Evolutionary conservation across 2,888 invertebrate genomes (phyloP), one percentile per base, ranked within the genome.

Genomic region (Perizoma flavofasciatum): DNA sequence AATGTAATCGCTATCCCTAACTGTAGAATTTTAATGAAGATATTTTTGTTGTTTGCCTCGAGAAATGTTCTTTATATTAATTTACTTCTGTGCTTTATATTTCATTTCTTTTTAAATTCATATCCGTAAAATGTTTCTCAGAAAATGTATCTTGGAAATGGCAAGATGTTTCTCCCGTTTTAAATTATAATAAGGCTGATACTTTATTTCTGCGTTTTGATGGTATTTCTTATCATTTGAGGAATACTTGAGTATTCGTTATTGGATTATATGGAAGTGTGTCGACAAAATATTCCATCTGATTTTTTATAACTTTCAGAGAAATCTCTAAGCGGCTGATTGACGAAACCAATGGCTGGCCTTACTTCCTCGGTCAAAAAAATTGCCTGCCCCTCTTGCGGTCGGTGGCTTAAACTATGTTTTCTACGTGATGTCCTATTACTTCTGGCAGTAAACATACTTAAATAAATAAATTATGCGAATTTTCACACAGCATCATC

Each of bases 81-180:
- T 53, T 49, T 46, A 46, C 45, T 39, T 40, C 35, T 5, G 9
- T 45, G 11, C 46, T 40, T 45, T 33, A 49, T 52, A 49, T 22
- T 63, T 63, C 49, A 67, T 68, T 71, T 68, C 60, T 65, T 69
- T 67, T 63, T 58, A 62, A 72, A 67, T 65, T 58, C 55, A 57
- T 51, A 52, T 47, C 50, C 54, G 57, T 47, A 67, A 55, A 55
- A 44, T 60, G 41, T 47, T 52, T 35, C 53, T 63, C 39, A 48
- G 60, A 52, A 66, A 68, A 66, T 55, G 49, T 65, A 58, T 64
- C 55, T 68, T 53, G 63, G 45, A 56, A 61, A 53, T 41, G 32
- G 50, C 40, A 55, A 56, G 45, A 54, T 53, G 44, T 45, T 44
- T 45, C 45, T 55, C 44, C 8, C 45, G 9, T 40, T 57, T 39